Conservation (phyloP, 2,888 invertebrate species). For the Zele albiditarsus region DNA sequence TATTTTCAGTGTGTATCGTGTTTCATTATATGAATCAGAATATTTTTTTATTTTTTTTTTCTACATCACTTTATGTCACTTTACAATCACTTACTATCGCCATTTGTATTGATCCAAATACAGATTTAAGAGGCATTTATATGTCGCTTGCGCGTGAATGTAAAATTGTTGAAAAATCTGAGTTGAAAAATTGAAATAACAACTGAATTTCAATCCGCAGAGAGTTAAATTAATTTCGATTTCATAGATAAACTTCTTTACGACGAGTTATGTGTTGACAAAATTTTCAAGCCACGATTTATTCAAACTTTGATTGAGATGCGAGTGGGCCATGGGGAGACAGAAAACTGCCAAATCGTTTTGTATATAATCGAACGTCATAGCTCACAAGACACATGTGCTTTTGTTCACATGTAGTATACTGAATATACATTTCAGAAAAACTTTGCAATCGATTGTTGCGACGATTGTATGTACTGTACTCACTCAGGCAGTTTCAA, state of each 20-base stretch:
- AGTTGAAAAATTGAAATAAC: no score
- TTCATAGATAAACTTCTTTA: not conserved
- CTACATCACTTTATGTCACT: no score
- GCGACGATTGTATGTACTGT: not conserved
- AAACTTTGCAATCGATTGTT: not conserved
- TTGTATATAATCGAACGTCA: not conserved
- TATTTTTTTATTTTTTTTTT: no score
- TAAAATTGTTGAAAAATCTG: no score
- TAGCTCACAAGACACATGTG: not conserved
- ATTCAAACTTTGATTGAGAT: not conserved
- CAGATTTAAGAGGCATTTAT: no score
- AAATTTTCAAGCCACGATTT: not conserved
- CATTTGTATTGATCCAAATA: no score
- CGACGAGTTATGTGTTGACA: not conserved
- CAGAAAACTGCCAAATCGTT: not conserved
- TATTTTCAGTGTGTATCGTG: no score
- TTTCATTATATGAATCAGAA: no score
- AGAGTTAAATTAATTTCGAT: not conserved
- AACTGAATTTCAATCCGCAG: no score
- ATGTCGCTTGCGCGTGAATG: no score
- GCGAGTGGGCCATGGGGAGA: not conserved
- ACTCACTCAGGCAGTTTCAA: not conserved
- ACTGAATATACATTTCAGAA: not conserved
- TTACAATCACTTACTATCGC: no score
- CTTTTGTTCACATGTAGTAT: not conserved